These are phyloP conservation scores for Triops longicaudatus DNA, from an alignment of 1,140 invertebrate genomes.

Conservation along the genomic window DNA sequence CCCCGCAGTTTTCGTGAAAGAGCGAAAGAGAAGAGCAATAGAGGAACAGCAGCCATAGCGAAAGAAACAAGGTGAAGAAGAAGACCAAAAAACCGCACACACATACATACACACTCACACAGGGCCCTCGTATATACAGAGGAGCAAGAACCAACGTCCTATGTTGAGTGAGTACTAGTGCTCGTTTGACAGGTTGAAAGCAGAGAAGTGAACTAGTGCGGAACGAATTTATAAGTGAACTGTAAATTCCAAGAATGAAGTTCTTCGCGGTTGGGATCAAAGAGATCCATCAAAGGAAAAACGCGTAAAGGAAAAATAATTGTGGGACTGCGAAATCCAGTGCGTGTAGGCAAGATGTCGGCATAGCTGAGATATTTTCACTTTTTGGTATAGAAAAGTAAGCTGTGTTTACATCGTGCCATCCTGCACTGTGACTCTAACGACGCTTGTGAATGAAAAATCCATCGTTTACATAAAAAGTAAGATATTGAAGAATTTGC, in stretches of 20 bases:
- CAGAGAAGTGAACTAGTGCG: constrained; percentile 3
- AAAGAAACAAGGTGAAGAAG: too few species aligned
- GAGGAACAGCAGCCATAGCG: too few species aligned
- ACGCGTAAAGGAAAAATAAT: too few species aligned
- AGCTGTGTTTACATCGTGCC: constrained; percentile 29
- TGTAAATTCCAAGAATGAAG: too few species aligned
- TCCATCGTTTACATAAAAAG: background rate
- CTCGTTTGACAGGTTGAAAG: background rate
- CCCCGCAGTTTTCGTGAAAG: background rate
- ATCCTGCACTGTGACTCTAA: constrained; percentile 19
- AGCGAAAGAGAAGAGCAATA: background rate
- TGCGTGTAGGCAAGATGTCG: constrained; percentile 29
- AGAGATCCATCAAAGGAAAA: too few species aligned
- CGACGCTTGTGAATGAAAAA: background rate
- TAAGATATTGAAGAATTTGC: background rate
- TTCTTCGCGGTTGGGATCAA: too few species aligned
- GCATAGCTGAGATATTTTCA: constrained; percentile 27
- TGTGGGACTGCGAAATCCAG: background rate
- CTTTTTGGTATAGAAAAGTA: constrained; percentile 16
- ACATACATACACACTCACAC: too few species aligned
- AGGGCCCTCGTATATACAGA: too few species aligned
- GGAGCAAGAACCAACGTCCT: too few species aligned
- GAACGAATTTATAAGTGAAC: background rate
- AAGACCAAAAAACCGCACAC: too few species aligned
- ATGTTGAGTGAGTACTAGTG: background rate